Evolutionary conservation across 2,888 invertebrate genomes (phyloP).

Genomic region (Timema podura): DNA sequence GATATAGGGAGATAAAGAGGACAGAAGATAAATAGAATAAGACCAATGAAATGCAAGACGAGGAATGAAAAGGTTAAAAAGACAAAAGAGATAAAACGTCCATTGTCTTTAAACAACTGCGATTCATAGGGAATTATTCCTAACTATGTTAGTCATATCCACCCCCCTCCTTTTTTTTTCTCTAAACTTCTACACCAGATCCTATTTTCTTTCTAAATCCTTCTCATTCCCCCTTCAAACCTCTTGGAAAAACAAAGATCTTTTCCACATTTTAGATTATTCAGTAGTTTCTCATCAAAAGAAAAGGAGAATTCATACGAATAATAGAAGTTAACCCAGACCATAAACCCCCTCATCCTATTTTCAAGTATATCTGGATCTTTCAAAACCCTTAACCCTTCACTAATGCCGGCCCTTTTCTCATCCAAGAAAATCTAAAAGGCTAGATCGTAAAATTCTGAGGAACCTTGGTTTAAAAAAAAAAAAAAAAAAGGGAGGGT

Average conservation of each 20-base stretch:
- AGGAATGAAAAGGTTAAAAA: too few species aligned
- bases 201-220: too few species aligned
- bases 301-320: slow-evolving; percentile 6
- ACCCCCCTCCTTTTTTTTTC: not conserved
- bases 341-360: not conserved
- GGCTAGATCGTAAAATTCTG: slow-evolving; percentile 1
- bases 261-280: slow-evolving; percentile 15
- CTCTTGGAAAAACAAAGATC: not conserved
- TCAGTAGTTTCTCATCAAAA: slow-evolving; percentile 2
- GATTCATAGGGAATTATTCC: slow-evolving; percentile 12
- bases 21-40: not conserved
- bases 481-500: not conserved
- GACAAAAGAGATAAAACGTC: slow-evolving; percentile 3
- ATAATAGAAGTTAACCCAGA: slow-evolving; percentile 13
- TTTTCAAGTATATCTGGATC: not conserved
- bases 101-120: slow-evolving; percentile 13
- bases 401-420: not conserved
- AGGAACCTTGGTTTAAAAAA: not conserved
- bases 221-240: too few species aligned
- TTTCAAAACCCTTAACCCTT: not conserved
- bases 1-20: not conserved
- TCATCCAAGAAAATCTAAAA: not conserved
- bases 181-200: too few species aligned
- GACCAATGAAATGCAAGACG: not conserved
- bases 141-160: slow-evolving; percentile 10